phyloP scores from a whole-genome alignment of 2,113 vertebrate genomes.

The Anhinga rufa region DNA sequence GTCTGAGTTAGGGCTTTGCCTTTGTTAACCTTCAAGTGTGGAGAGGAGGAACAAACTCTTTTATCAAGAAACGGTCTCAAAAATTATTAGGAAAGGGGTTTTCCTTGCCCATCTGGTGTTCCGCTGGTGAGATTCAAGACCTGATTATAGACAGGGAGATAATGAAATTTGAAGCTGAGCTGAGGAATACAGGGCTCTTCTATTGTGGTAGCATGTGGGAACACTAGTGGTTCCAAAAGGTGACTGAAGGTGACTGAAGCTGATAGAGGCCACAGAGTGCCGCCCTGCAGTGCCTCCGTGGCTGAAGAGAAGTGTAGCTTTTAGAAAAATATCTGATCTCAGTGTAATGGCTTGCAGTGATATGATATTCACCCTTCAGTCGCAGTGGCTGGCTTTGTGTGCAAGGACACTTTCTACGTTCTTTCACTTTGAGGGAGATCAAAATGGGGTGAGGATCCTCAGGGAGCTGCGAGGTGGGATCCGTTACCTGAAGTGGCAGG shows the following conservation, averaged over 20 bases:
- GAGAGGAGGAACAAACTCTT: not conserved
- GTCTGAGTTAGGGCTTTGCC: not conserved
- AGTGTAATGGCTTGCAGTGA: not conserved
- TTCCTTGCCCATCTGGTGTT: not conserved
- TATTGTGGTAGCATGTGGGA: not conserved
- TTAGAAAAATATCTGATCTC: not conserved
- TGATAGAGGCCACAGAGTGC: not conserved
- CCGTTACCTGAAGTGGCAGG: not conserved
- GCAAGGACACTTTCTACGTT: rapidly evolving
- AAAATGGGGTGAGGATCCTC: not conserved
- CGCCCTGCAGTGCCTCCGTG: not conserved
- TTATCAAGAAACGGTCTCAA: not conserved
- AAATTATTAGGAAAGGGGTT: not conserved
- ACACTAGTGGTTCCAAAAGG: not conserved
- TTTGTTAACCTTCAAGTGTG: not conserved
- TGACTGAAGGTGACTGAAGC: not conserved
- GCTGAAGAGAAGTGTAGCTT: not conserved
- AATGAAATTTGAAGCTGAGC: not conserved
- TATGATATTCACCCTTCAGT: not conserved
- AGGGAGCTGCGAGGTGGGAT: not conserved
- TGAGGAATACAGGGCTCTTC: not conserved
- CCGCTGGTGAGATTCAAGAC: not conserved
- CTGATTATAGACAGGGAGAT: not conserved
- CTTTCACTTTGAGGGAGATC: not conserved
- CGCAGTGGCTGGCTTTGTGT: rapidly evolving